Conservation (phyloP, 2,888 invertebrate genomes). For the Heliconius ismenius region DNA sequence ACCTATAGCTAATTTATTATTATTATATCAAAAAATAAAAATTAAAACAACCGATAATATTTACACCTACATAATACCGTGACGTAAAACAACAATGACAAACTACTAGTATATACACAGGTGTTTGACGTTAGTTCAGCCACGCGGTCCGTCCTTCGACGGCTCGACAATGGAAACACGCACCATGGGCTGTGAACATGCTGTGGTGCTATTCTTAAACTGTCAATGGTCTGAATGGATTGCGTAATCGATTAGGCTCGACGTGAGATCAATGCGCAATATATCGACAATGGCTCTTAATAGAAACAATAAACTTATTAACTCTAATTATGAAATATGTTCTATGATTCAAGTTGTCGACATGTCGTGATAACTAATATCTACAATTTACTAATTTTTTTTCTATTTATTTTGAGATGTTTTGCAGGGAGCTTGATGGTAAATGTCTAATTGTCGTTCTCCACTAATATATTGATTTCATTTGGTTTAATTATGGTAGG, state of each 20-base stretch:
- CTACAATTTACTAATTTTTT: background rate
- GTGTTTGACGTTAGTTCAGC: slow-evolving; percentile 19
- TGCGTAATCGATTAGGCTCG: slow-evolving; percentile 35
- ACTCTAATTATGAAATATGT: slow-evolving; percentile 27
- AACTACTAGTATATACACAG: background rate
- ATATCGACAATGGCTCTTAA: slow-evolving; percentile 35
- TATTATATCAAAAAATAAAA: background rate
- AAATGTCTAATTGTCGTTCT: no score
- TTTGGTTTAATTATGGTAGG: no score
- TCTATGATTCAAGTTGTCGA: slow-evolving; percentile 2
- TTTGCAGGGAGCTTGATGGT: no score
- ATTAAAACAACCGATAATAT: background rate
- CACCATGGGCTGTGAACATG: slow-evolving; percentile 35
- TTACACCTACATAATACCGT: background rate
- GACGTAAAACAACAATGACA: slow-evolving; percentile 1
- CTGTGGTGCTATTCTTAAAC: slow-evolving; percentile 34
- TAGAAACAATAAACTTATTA: slow-evolving; percentile 38
- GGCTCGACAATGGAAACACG: slow-evolving; percentile 32
- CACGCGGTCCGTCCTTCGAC: background rate
- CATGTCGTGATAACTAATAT: background rate
- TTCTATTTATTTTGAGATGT: background rate
- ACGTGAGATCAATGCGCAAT: slow-evolving; percentile 42
- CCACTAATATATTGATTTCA: no score
- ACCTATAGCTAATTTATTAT: background rate
- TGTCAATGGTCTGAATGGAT: slow-evolving; percentile 40